Evolutionary conservation across 2,797 vertebrate genomes (phyloP).

Genomic region (Dipus sagitta): DNA sequence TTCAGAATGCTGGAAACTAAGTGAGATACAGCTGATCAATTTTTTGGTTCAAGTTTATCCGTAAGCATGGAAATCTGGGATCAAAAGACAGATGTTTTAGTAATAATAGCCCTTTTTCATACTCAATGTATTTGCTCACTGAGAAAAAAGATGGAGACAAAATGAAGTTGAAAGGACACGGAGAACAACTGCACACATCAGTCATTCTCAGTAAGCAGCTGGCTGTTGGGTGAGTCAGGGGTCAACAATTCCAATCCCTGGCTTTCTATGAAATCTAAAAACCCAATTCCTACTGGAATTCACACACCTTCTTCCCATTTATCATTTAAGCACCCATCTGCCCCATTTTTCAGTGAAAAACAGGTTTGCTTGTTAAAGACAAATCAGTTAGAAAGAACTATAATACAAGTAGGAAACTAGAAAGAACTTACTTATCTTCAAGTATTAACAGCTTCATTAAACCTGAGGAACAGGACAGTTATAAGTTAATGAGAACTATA

Average conservation of each 20-base stretch:
- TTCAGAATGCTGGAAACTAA: constrained; percentile 28
- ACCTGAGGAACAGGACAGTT: not conserved
- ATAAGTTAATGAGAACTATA: constrained; percentile 44
- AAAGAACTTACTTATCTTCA: not conserved
- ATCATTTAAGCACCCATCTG: constrained; percentile 61
- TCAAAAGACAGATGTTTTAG: constrained; percentile 43
- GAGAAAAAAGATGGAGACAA: not conserved
- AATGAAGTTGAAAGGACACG: constrained; percentile 43
- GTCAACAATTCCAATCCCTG: constrained; percentile 66
- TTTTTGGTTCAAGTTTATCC: constrained; percentile 15
- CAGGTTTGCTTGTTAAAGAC: constrained; percentile 68
- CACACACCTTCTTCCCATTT: constrained; percentile 39
- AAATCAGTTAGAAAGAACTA: constrained; percentile 56
- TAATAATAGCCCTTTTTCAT: constrained; percentile 13
- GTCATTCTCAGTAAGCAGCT: constrained; percentile 58
- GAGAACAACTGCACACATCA: constrained; percentile 57
- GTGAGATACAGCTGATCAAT: not conserved
- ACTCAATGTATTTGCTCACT: not conserved
- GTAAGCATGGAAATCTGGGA: not conserved
- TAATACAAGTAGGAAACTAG: constrained; percentile 20
- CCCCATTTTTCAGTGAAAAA: constrained; percentile 46
- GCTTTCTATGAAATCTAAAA: constrained; percentile 61
- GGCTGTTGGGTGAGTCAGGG: constrained; percentile 35
- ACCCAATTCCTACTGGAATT: constrained; percentile 60
- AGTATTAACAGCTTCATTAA: not conserved